Base-by-base conservation (phyloP, 2,888 invertebrate genomes). In the Nysson spinosus region DNA sequence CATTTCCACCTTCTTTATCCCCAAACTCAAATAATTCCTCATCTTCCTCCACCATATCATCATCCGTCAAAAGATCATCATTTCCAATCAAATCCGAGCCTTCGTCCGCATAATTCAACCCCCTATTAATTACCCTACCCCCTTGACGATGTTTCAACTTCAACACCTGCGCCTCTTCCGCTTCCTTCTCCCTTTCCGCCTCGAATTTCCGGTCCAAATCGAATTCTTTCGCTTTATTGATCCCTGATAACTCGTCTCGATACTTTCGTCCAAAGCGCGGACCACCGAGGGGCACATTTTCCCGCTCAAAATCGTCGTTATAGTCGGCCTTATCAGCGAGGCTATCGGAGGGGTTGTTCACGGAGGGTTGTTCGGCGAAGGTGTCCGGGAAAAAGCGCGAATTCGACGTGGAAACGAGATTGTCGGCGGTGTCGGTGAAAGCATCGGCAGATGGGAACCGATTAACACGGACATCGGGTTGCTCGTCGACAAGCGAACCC, bases 331-430 rank as follows among this genome's bases (percentile, higher is more conserved):
- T n/a, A n/a, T n/a, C n/a, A n/a, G n/a, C n/a, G n/a, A 19, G 1
- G 4, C 39, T 11, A 6, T 26, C 46, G 9, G 22, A 3, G 4
- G 46, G 22, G 0, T 0, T 19, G 30, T 34, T 26, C 26, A 6
- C n/a, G 12, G 37, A 12, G 20, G 46, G 5, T 7, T 12, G 46
- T 1, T 1, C 22, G 20, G 28, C 51, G 5, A 39, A 39, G 20
- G 12, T 39, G 32, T 40, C 22, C 2, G 64, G 17, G 17, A 63
- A 24, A 28, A 63, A 49, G 32, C 54, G 55, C 30, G 56, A 40
- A 26, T 50, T 42, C n/a, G n/a, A n/a, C n/a, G n/a, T n/a, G 6
- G 61, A 24, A 4, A n/a, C 40, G 20, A 61, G 40, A 4, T 44
- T 34, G 49, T 55, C 42, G 16, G 40, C 28, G 19, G 42, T 5